These are phyloP conservation scores for Isichthys henryi DNA, from an alignment of 2,113 vertebrate species.

Conservation along the genomic window DNA sequence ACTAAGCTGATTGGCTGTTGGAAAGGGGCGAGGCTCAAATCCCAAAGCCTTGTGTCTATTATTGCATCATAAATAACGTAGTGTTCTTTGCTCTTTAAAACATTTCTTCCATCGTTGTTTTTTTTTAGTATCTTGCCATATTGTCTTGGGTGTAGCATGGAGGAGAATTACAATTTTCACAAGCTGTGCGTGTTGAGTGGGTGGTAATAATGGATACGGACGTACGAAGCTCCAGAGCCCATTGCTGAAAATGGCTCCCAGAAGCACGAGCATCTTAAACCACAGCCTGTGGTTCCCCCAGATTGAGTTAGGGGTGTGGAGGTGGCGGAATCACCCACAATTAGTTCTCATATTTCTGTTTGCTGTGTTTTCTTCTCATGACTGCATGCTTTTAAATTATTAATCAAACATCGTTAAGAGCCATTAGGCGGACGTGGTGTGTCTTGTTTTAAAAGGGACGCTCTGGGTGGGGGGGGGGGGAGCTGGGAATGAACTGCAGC, in stretches of 20 bases:
- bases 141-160: neutral
- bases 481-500: neutral
- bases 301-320: neutral
- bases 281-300: neutral
- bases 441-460: neutral
- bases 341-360: neutral
- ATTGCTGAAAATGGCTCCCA: neutral
- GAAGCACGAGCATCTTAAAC: neutral
- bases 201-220: neutral
- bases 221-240: neutral
- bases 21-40: conserved; percentile 3
- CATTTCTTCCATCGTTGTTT: neutral
- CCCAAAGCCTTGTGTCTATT: neutral
- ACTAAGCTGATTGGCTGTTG: conserved; percentile 3
- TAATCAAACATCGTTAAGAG: neutral
- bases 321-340: neutral
- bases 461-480: neutral
- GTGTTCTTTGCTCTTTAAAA: neutral
- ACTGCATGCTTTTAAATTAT: neutral
- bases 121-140: neutral
- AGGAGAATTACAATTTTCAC: neutral
- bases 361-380: neutral
- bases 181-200: neutral
- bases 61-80: conserved; percentile 13
- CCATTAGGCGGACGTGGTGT: neutral